phyloP scores from a whole-genome alignment of 2,113 vertebrate genomes.

The Anolis carolinensis region DNA sequence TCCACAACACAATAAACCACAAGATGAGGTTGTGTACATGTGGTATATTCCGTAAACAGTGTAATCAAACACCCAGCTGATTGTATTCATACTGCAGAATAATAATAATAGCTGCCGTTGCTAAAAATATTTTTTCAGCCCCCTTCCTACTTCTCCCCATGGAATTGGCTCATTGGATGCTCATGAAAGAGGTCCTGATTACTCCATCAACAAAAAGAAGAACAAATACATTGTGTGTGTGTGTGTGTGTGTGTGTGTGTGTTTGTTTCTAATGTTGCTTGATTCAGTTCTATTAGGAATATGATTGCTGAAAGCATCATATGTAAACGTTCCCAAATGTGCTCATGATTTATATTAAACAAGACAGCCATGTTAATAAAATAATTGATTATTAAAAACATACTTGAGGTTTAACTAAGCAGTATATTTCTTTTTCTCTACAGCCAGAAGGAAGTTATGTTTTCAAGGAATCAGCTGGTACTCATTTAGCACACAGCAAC shows the following conservation, averaged over 20 bases:
- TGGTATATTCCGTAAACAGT: not conserved
- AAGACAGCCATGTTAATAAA: conserved; percentile 37
- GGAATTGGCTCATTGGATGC: not conserved
- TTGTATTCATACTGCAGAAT: not conserved
- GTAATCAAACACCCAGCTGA: not conserved
- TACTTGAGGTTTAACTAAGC: conserved; percentile 56
- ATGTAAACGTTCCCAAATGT: conserved; percentile 28
- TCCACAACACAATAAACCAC: not conserved
- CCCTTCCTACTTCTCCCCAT: not conserved
- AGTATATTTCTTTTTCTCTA: conserved; percentile 43
- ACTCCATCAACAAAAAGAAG: not conserved
- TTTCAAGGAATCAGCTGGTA: conserved; percentile 59
- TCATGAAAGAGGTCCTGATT: not conserved
- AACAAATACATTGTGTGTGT: not conserved
- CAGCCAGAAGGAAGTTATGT: conserved; percentile 46
- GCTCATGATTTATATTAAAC: conserved; percentile 33
- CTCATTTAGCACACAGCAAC: conserved; percentile 57
- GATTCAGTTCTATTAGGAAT: conserved; percentile 6
- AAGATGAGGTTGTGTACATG: not conserved
- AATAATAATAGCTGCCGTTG: not conserved
- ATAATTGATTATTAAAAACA: conserved; percentile 56
- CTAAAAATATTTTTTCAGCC: not conserved
- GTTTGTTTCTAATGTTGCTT: not conserved
- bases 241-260: not conserved
- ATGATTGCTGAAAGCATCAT: conserved; percentile 21